These are phyloP conservation scores for Desmophyllum pertusum DNA, from an alignment of 92 coral and sea anemone genomes.

Conservation along the genomic window DNA sequence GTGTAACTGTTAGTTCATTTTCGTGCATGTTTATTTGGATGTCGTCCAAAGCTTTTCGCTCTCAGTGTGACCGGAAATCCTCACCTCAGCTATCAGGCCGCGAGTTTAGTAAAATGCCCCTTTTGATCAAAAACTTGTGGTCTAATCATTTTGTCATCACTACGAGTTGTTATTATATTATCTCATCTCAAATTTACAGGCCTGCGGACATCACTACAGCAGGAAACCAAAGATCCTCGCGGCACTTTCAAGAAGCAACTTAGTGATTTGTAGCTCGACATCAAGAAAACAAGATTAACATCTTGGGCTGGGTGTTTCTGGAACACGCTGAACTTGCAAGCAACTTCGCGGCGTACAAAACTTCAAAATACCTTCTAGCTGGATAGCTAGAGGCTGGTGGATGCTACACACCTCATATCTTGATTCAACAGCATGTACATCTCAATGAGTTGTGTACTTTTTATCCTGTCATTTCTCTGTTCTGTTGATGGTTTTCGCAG, in stretches of 20 bases:
- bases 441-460: background rate
- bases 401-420: background rate
- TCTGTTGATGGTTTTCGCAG: slow-evolving; percentile 25
- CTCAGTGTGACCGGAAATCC: slow-evolving; percentile 49
- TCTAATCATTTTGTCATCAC: slow-evolving; percentile 43
- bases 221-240: background rate
- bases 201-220: background rate
- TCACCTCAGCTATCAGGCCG: slow-evolving; percentile 4
- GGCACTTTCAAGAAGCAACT: slow-evolving; percentile 11
- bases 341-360: background rate
- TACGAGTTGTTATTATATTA: background rate
- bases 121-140: slow-evolving; percentile 14
- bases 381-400: background rate
- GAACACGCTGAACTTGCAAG: background rate
- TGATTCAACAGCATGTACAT: slow-evolving; percentile 7
- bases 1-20: background rate
- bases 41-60: slow-evolving; percentile 24
- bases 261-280: background rate
- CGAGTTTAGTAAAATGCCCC: background rate
- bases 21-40: slow-evolving; percentile 27
- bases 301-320: background rate
- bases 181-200: slow-evolving; percentile 39
- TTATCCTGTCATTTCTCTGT: slow-evolving; percentile 4
- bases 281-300: slow-evolving; percentile 2
- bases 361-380: slow-evolving; percentile 1